phyloP scores from a whole-genome alignment of 2,113 vertebrate genomes.

The Micromys minutus region DNA sequence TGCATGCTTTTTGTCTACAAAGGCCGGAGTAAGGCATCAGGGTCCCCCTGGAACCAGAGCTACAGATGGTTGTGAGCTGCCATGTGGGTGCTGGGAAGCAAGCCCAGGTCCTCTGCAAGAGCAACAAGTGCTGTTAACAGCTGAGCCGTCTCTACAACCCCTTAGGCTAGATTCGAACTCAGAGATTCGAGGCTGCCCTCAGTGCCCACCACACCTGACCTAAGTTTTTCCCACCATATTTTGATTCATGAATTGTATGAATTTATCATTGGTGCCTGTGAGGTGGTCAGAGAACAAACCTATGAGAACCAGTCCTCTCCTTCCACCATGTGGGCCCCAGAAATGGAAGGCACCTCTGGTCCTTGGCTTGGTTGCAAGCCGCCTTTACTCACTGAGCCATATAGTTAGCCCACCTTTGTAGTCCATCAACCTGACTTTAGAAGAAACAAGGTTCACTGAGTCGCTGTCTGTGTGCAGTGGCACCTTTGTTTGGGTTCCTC shows the following conservation, averaged over 20 bases:
- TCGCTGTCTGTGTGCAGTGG: neutral
- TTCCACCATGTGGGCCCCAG: neutral
- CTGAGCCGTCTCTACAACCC: neutral
- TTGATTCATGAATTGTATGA: neutral
- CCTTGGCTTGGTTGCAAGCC: neutral
- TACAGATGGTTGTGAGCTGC: neutral
- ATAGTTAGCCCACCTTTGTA: neutral
- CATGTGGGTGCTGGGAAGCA: neutral
- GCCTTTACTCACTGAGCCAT: neutral
- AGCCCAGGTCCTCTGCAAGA: neutral
- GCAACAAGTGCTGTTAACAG: neutral
- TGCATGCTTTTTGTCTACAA: neutral
- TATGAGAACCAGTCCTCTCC: neutral
- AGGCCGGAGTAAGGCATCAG: neutral
- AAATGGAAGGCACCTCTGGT: neutral
- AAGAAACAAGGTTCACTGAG: rapidly evolving
- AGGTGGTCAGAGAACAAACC: neutral
- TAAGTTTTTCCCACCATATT: neutral
- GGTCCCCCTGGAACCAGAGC: neutral
- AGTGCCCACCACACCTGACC: neutral
- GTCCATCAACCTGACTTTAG: neutral
- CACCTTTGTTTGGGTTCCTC: neutral
- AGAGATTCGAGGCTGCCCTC: neutral
- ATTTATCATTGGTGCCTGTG: neutral
- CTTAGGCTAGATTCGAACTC: neutral